A percentile compares a stretch with the other conserved stretches of the same genome.
phyloP scores from a whole-genome alignment of 2,113 vertebrate species.

The Hystrix cristata region DNA sequence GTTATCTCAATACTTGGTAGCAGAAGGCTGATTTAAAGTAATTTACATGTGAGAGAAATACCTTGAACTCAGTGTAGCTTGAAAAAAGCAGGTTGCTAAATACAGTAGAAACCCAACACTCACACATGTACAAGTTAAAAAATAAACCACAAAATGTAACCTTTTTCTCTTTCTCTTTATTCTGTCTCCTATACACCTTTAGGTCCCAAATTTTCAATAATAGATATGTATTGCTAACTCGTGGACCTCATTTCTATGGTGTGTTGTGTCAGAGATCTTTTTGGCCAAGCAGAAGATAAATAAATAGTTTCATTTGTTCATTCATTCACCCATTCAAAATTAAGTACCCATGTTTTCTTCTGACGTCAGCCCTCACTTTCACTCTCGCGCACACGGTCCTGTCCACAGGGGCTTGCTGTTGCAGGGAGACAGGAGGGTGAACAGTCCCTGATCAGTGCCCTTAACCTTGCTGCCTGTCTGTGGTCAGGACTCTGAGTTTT shows the following conservation, averaged over 20 bases:
- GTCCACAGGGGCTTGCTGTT: background rate
- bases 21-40: background rate
- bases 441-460: rapidly evolving
- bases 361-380: background rate
- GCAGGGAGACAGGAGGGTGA: background rate
- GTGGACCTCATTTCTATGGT: background rate
- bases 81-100: background rate
- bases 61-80: background rate
- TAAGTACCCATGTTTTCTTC: background rate
- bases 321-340: background rate
- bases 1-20: background rate
- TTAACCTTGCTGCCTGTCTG: background rate
- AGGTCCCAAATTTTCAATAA: background rate
- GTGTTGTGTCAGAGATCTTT: background rate
- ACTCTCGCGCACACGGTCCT: no score
- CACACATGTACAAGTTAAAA: background rate
- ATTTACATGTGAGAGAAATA: background rate
- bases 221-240: rapidly evolving
- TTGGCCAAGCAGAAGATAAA: background rate
- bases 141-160: background rate
- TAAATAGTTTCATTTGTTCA: background rate
- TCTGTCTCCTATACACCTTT: background rate
- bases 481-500: background rate
- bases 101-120: background rate
- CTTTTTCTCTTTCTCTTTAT: background rate